Evolutionary conservation across 2,113 vertebrate genomes (phyloP).

Genomic region (Jacana jacana): DNA sequence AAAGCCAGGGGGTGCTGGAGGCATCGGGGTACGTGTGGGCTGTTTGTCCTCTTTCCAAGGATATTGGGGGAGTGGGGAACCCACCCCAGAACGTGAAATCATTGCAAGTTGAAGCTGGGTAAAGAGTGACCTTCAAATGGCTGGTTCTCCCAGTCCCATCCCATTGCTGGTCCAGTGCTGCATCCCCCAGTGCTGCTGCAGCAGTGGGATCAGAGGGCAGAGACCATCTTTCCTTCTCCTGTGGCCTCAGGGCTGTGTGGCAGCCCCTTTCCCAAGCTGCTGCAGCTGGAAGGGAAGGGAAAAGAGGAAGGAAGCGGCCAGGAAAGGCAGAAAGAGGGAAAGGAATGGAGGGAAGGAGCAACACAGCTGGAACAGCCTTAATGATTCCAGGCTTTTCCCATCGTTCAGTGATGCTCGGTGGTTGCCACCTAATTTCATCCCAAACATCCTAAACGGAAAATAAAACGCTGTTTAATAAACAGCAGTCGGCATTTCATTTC

Average conservation of each 20-base stretch:
- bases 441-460: conserved; percentile 73
- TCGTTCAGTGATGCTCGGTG: background rate
- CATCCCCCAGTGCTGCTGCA: background rate
- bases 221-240: background rate
- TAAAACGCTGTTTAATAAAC: conserved; percentile 73
- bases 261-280: background rate
- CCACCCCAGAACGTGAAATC: background rate
- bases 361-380: rapidly evolving
- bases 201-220: background rate
- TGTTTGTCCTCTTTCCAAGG: background rate
- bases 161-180: rapidly evolving
- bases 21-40: rapidly evolving
- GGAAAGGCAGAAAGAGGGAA: background rate
- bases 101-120: background rate
- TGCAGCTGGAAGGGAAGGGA: background rate
- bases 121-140: background rate
- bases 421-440: conserved; percentile 70
- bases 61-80: background rate
- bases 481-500: conserved; percentile 68
- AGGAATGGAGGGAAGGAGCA: background rate
- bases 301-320: background rate
- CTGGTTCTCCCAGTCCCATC: background rate
- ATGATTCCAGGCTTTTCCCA: background rate
- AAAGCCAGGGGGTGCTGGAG: background rate
- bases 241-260: background rate